Evolutionary conservation across 2,797 vertebrate species (phyloP), one percentile per base, ranked within the genome.

Genomic region (Hipposideros larvatus): DNA sequence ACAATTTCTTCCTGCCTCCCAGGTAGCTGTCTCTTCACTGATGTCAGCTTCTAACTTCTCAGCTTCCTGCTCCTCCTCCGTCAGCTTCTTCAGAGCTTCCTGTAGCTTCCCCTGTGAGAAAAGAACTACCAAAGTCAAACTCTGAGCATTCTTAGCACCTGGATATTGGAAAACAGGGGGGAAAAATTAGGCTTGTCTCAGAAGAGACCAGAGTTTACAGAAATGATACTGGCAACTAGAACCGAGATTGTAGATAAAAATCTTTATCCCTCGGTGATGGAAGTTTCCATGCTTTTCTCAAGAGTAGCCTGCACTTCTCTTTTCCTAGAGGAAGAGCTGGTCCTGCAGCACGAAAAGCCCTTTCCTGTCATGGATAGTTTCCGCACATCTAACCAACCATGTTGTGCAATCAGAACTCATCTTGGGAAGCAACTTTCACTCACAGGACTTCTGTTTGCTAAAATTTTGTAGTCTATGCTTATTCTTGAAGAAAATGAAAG

Each of bases 61-160:
- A 37, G 37, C 61, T 48, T 74, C n/a, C 66, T 68, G 16, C 24
- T 91, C 31, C 0, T 87, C 24, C 37, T 53, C 11, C 9, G 0
- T 66, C 41, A 95, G 46, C 2, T 21, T 80, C 16, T 88, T 5
- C 55, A 95, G 48, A 61, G 11, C 55, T 26, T 1, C 8, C 31
- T 86, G 55, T 11, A 97, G 86, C 26, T 19, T 85, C n/a, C n/a
- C n/a, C 43, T 97, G 28, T 46, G 41, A 85, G 61, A 92, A 92
- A 95, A 19, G 3, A 97, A 78, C 34, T 46, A 48, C 6, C 24
- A 75, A n/a, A 82, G n/a, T 85, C 18, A 95, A 65, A 21, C 5
- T 41, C 6, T 55, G 41, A 41, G 31, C 48, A 96, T 87, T 63
- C 34, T 19, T 37, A 41, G 28, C 46, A 74, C 15, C 37, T 41